Evolutionary conservation across 2,113 vertebrate genomes (phyloP), one percentile per base, ranked within the genome.

Genomic region (Apistogramma diplotaenia): DNA sequence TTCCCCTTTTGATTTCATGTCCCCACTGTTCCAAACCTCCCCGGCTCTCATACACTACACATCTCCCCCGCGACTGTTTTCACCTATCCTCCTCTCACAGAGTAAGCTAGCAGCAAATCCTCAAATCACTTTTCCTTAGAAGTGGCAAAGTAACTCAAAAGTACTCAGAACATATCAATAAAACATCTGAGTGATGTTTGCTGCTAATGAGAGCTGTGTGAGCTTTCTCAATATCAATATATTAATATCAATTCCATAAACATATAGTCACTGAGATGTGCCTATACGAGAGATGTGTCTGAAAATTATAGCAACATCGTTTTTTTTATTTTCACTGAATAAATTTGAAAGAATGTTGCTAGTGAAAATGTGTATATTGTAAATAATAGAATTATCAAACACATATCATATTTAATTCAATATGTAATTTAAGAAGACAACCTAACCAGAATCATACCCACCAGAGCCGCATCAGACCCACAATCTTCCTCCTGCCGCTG

Each of bases 1-100:
- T 84, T 87, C 27, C 58, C 61, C 62, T 81, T 89, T 89, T 89
- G 79, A 88, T 89, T 93, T 82, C 57, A 79, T 79, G 77, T 90
- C 85, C 88, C 82, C 25, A 76, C 67, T 43, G 82, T 76, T 62
- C 67, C 55, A 56, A 11, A 37, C 81, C 78, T 82, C 76, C 62
- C 65, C 21, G 31, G 70, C 54, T 81, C 54, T 37, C 31, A 18
- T 27, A 54, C 9, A 65, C 35, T 59, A 9, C 49, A 49, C 57
- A 83, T 57, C 13, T n/a, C 80, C 59, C 60, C 13, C 1, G 5
- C 62, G 57, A 70, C 16, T 83, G 76, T 79, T 86, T 83, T 61
- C 74, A 76, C 62, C 71, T 49, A 65, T 55, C 55, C 35, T 73
- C 60, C 21, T 77, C 79, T 74, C 13, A 46, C 51, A 79, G 19